Conservation (phyloP, 2,888 invertebrate species). For the Cerceris rybyensis region DNA sequence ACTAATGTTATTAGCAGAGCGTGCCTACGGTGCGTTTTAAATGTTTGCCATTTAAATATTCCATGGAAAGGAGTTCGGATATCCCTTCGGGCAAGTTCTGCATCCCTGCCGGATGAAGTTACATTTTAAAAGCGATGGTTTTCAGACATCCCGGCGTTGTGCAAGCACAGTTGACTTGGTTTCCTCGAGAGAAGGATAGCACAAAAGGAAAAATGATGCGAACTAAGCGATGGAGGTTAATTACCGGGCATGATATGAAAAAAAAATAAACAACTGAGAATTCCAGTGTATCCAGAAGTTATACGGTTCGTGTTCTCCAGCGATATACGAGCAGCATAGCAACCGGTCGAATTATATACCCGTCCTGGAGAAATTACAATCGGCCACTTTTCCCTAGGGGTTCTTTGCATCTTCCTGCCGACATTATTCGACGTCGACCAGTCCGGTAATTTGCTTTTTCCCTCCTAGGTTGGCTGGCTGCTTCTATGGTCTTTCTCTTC, state of each 20-base stretch:
- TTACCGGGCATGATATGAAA: not conserved
- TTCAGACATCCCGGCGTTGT: not conserved
- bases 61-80: not conserved
- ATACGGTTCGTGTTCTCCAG: not conserved
- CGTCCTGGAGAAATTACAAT: constrained; percentile 51
- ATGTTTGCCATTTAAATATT: constrained; percentile 19
- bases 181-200: not conserved
- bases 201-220: not conserved
- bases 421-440: constrained; percentile 41
- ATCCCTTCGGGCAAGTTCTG: not conserved
- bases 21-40: constrained; percentile 21
- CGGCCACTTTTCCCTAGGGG: constrained; percentile 40
- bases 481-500: constrained; percentile 43
- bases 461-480: constrained; percentile 29
- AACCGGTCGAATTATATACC: constrained; percentile 38
- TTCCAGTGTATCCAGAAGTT: not conserved
- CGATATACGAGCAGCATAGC: not conserved
- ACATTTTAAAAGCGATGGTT: not conserved
- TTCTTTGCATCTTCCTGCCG: constrained; percentile 46
- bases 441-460: constrained; percentile 72
- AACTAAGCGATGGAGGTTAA: constrained; percentile 1
- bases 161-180: not conserved
- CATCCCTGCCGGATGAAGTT: not conserved
- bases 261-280: not conserved
- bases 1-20: constrained; percentile 33